phyloP scores from a whole-genome alignment of 2,797 vertebrate genomes.

The Enteromius viviparus region DNA sequence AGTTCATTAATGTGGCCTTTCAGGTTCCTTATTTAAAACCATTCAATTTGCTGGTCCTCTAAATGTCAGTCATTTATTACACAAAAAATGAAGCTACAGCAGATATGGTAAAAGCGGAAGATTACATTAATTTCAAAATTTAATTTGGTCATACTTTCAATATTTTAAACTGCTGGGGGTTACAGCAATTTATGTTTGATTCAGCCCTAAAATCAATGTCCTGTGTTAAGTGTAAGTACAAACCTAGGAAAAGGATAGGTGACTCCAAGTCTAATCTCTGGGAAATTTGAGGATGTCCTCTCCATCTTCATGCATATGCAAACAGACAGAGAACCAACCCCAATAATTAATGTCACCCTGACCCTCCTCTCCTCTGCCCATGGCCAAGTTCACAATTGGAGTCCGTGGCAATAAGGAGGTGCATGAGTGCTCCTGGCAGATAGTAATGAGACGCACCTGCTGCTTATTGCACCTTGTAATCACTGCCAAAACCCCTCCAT shows the following conservation, averaged over 20 bases:
- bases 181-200: conserved; percentile 11
- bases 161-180: conserved; percentile 17
- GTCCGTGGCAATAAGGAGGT: neutral
- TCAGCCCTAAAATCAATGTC: conserved; percentile 10
- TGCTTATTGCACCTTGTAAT: conserved; percentile 21
- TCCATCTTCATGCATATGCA: conserved; percentile 1
- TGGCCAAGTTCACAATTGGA: conserved; percentile 23
- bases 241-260: neutral
- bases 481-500: conserved; percentile 14
- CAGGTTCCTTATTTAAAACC: conserved; percentile 18
- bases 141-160: conserved; percentile 22
- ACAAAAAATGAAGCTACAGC: neutral
- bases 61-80: conserved; percentile 31
- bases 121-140: neutral
- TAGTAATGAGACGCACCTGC: conserved; percentile 23
- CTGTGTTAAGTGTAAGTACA: neutral
- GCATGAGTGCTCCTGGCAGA: neutral
- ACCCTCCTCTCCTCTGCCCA: conserved; percentile 15
- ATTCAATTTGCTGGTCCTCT: conserved; percentile 13
- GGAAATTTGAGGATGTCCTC: neutral
- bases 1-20: conserved; percentile 35
- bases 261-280: neutral
- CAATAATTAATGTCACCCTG: conserved; percentile 21
- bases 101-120: neutral
- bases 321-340: conserved; percentile 16